Evolutionary conservation across 1,140 invertebrate genomes (phyloP).

Genomic region (Drosophila kohkoa): DNA sequence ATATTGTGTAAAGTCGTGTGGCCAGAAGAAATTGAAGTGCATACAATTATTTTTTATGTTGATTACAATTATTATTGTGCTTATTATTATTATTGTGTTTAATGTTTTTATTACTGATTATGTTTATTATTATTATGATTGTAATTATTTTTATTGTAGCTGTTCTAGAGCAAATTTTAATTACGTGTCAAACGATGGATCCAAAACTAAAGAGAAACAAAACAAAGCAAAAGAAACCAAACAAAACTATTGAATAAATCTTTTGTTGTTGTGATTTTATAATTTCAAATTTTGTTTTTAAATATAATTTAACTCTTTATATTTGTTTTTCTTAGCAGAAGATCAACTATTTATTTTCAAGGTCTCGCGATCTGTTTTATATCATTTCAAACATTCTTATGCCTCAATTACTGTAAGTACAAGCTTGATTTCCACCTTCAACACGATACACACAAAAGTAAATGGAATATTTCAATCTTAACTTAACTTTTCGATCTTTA

Average conservation of each 20-base stretch:
- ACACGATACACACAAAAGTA: no score
- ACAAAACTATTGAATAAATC: slow-evolving; percentile 67
- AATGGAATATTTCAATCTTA: no score
- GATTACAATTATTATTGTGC: slow-evolving; percentile 39
- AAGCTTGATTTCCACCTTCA: background rate
- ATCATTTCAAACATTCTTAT: slow-evolving; percentile 25
- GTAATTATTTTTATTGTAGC: slow-evolving; percentile 42
- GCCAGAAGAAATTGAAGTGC: slow-evolving; percentile 33
- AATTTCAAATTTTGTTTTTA: slow-evolving; percentile 33
- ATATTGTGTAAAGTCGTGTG: slow-evolving; percentile 34
- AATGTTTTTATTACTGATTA: slow-evolving; percentile 65
- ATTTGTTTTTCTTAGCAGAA: slow-evolving; percentile 28
- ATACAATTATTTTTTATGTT: slow-evolving; percentile 62
- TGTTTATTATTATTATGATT: slow-evolving; percentile 49
- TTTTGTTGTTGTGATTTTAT: slow-evolving; percentile 76
- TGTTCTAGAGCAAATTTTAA: slow-evolving; percentile 65
- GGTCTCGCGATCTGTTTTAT: slow-evolving; percentile 11
- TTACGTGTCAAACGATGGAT: slow-evolving; percentile 32
- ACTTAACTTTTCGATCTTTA: no score
- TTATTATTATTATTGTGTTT: slow-evolving; percentile 43
- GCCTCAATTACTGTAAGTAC: slow-evolving; percentile 42
- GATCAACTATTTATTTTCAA: slow-evolving; percentile 16
- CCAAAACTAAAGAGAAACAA: slow-evolving; percentile 23
- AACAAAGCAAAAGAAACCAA: slow-evolving; percentile 33
- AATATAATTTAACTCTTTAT: slow-evolving; percentile 8